Evolutionary conservation across 2,797 vertebrate species (phyloP), one percentile per base, ranked within the genome.

Genomic region (Pipistrellus kuhlii): DNA sequence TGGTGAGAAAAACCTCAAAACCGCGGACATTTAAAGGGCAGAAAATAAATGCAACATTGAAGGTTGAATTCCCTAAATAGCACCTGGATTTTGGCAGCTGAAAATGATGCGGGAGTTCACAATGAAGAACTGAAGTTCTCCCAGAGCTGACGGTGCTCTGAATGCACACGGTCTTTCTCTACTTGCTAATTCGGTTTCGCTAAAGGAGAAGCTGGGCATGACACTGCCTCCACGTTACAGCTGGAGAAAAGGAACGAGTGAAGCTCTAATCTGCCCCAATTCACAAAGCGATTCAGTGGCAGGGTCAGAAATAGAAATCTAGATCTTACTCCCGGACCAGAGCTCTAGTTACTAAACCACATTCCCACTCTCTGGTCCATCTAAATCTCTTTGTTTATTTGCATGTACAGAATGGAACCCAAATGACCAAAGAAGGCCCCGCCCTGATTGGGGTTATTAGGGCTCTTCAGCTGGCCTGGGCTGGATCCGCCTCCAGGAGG

Each of bases 61-160:
- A 92, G 80, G 81, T 38, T 91, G 80, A 80, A 75, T 80, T 92
- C 77, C 95, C 62, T 92, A 93, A 89, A 75, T 13, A 95, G 66
- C 68, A 96, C 80, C 92, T 95, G 68, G 69, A 94, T 93, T 86
- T 89, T 48, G 88, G 73, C 72, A 91, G 72, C 83, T 23, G 68
- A 75, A 93, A 92, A 64, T 9, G 87, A 73, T 86, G 32, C 27
- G 80, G 72, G 85, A 84, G 86, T 89, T 90, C 94, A 92, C 88
- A 87, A 18, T 4, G 66, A 93, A 93, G 95, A 90, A 84, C 35
- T 18, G 55, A 92, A 78, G 84, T 69, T 93, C 76, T 87, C 75
- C 44, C 80, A n/a, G 78, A 96, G 77, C 18, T 20, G 84, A 78
- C 80, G 85, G 35, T 9, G 13, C 66, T 77, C 64, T 55, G 75